A percentile compares a stretch with the other conserved stretches of the same genome.
Conservation (phyloP, 2,113 vertebrate species). For the Muscicapa adusta region DNA sequence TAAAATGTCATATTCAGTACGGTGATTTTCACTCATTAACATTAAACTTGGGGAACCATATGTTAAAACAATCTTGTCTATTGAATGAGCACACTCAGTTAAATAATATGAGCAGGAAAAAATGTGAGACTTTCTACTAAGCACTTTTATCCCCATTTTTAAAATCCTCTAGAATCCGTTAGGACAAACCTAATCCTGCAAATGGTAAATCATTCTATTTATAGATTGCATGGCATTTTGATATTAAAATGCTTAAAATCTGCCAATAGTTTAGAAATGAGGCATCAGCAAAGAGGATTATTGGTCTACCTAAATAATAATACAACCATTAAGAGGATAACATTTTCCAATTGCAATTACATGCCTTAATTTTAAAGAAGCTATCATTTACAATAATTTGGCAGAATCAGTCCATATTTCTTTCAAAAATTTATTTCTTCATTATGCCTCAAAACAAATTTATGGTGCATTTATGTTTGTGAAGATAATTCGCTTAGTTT, state of each 20-base stretch:
- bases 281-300: constrained; percentile 73
- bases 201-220: constrained; percentile 69
- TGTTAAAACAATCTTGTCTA: constrained; percentile 65
- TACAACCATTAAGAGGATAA: constrained; percentile 75
- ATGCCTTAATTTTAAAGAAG: constrained; percentile 81
- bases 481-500: constrained; percentile 83
- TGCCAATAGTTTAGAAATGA: constrained; percentile 74
- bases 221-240: constrained; percentile 68
- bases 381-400: constrained; percentile 82
- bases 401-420: constrained; percentile 81
- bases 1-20: constrained; percentile 68
- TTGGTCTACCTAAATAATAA: constrained; percentile 77
- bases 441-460: constrained; percentile 83
- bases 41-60: constrained; percentile 64
- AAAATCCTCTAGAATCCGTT: constrained; percentile 60
- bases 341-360: constrained; percentile 80
- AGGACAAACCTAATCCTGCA: constrained; percentile 50
- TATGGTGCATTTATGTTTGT: constrained; percentile 78
- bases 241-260: constrained; percentile 75
- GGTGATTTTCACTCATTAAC: constrained; percentile 64
- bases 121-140: constrained; percentile 33
- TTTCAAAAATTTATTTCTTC: constrained; percentile 84
- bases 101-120: constrained; percentile 39
- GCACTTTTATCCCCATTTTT: constrained; percentile 45
- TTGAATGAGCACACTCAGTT: constrained; percentile 41